Evolutionary conservation across 2,797 vertebrate species (phyloP), one percentile per base, ranked within the genome.

Genomic region (Sarcophilus harrisii): DNA sequence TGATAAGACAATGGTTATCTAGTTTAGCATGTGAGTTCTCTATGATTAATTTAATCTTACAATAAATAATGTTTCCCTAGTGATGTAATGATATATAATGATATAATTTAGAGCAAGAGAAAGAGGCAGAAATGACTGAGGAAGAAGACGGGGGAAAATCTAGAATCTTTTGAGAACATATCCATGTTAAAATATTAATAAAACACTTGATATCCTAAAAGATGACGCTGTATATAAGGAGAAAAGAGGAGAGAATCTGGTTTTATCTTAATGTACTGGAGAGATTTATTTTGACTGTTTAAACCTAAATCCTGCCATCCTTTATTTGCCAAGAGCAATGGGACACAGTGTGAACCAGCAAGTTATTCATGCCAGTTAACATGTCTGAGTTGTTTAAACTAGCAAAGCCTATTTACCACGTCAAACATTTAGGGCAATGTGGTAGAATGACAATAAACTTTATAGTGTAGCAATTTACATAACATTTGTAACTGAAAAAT

Each of bases 261-360:
- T 93, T 62, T 54, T 11, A 18, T 38, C 60, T 55, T 92, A 91
- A 8, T 38, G 91, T 58, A 66, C 49, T 90, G 27, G 28, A 58
- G 4, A n/a, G 90, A 58, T 60, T 66, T 54, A 91, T 93, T 92
- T n/a, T 57, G 45, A 49, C 52, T n/a, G 57, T 4, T 54, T 91
- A 87, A 89, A n/a, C 52, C n/a, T 58, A 92, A 92, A 55, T 92
- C 57, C 16, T 89, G 32, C 60, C 45, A 4, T 58, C 2, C 30
- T 94, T 49, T 91, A 14, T 73, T 55, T 58, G 60, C 59, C n/a
- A 21, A 45, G 30, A 95, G 57, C 92, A 54, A 55, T 87, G 93
- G 49, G 28, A 45, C 52, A 81, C 92, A 45, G 62, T 1, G 21
- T 55, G n/a, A 91, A 54, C 5, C 49, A 59, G 3, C 62, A 57